Conservation (phyloP, 1,140 invertebrate genomes). For the Coenobita brevimanus region DNA sequence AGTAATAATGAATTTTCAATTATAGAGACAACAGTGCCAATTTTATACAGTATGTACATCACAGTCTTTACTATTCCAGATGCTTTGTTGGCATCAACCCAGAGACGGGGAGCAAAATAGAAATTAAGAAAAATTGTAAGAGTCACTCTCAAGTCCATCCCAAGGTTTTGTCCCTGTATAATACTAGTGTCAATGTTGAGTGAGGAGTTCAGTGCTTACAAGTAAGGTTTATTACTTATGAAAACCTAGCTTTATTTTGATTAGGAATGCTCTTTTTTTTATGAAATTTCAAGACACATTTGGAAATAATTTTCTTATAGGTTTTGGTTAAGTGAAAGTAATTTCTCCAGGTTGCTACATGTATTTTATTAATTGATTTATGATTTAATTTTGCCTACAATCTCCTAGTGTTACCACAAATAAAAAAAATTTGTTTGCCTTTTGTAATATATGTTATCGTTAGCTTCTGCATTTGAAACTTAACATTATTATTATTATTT, state of each 20-base stretch:
- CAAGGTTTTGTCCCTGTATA: neutral
- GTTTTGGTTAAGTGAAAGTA: too few relatives aligned
- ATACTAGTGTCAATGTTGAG: neutral
- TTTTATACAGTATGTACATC: neutral
- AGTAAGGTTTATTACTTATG: neutral
- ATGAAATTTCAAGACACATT: neutral
- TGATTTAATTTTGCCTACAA: too few relatives aligned
- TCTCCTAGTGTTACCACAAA: too few relatives aligned
- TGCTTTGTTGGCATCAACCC: too few relatives aligned
- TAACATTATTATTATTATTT: too few relatives aligned
- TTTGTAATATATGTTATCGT: too few relatives aligned
- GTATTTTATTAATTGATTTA: too few relatives aligned
- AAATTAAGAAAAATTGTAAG: neutral
- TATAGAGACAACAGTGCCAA: constrained; percentile 8
- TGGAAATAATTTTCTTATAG: neutral
- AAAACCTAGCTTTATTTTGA: neutral
- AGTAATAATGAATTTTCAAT: neutral
- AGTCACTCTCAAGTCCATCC: too few relatives aligned
- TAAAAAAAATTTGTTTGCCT: too few relatives aligned
- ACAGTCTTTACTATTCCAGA: neutral
- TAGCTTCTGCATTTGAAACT: too few relatives aligned
- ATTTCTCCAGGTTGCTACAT: too few relatives aligned
- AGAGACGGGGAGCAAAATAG: constrained; percentile 6
- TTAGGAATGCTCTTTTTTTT: neutral
- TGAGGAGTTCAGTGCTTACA: constrained; percentile 7